A percentile compares a stretch with the other conserved stretches of the same genome.
Conservation (phyloP, 2,113 vertebrate genomes). For the Colius striatus region DNA sequence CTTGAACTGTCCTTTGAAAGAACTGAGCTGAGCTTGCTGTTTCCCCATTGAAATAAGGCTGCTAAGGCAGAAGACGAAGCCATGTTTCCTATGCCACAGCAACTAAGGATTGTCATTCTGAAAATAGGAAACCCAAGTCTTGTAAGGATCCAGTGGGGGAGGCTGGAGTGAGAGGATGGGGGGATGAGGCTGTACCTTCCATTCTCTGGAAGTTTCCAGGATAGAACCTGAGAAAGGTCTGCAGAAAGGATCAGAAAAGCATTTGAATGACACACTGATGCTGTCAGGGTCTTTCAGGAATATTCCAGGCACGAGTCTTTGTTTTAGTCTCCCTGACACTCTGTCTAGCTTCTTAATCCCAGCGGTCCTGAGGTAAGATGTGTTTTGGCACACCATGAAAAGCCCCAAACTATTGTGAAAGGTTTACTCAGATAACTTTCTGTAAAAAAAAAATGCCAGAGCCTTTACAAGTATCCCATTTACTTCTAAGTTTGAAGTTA, state of each 20-base stretch:
- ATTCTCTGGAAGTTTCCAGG: not conserved
- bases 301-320: not conserved
- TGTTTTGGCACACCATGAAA: not conserved
- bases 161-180: too few species aligned
- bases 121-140: not conserved
- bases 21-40: not conserved
- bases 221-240: not conserved
- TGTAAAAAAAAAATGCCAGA: not conserved
- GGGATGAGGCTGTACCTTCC: not conserved
- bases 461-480: slow-evolving; percentile 14
- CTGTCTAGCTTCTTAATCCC: not conserved
- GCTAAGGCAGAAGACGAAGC: not conserved
- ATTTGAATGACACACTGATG: not conserved
- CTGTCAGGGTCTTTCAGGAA: not conserved
- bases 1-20: not conserved
- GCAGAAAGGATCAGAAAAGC: not conserved
- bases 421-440: not conserved
- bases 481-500: slow-evolving; percentile 7
- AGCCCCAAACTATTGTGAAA: not conserved
- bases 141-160: not conserved
- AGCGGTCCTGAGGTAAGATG: not conserved
- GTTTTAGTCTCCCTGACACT: slow-evolving; percentile 5
- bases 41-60: not conserved
- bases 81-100: not conserved
- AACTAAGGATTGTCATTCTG: not conserved